Conservation (phyloP, 2,888 invertebrate species). For the Chrysolina haemoptera region DNA sequence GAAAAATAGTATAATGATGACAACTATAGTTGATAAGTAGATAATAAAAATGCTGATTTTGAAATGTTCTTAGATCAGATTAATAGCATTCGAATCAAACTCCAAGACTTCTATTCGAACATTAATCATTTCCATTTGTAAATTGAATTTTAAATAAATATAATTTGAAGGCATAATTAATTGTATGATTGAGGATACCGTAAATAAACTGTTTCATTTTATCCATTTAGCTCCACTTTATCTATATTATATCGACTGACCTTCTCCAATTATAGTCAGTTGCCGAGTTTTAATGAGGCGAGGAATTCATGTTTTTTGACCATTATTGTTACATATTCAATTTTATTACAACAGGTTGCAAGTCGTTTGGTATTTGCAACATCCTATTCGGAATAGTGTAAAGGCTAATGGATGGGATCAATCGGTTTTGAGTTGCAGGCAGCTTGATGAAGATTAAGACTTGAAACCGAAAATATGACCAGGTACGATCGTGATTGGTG, state of each 20-base stretch:
- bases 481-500: too few species aligned
- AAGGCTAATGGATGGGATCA: background rate
- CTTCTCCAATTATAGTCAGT: constrained; percentile 18
- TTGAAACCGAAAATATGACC: too few species aligned
- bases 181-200: background rate
- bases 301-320: background rate
- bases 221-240: background rate
- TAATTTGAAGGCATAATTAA: background rate
- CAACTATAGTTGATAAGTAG: too few species aligned
- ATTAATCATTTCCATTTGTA: background rate
- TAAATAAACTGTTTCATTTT: background rate
- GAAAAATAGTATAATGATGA: too few species aligned
- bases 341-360: constrained; percentile 13
- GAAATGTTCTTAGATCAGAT: too few species aligned
- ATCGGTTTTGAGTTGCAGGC: background rate
- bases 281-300: constrained; percentile 9
- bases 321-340: constrained; percentile 10
- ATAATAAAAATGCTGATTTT: too few species aligned
- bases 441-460: background rate
- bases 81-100: too few species aligned
- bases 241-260: constrained; percentile 1
- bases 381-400: background rate
- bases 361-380: background rate
- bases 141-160: background rate
- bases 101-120: too few species aligned